Evolutionary conservation across 1,140 invertebrate genomes (phyloP).

Genomic region (Penaeus japonicus): DNA sequence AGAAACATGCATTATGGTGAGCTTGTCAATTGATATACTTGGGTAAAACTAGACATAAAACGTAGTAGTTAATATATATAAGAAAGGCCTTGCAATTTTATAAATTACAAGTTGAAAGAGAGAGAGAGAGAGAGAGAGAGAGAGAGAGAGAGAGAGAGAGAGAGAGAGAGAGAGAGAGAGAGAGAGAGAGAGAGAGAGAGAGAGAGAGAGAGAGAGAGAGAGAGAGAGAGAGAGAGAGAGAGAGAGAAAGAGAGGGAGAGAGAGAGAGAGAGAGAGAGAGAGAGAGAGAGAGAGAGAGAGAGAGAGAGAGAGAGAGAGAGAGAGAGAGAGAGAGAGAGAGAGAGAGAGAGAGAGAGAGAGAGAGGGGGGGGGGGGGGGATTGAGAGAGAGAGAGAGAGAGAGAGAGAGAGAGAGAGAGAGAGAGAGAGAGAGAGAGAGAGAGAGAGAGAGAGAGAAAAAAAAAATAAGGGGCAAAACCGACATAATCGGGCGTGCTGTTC

Average conservation of each 20-base stretch:
- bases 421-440: neutral
- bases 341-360: neutral
- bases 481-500: no score
- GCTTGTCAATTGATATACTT: no score
- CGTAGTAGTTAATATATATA: no score
- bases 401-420: neutral
- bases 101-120: neutral
- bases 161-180: neutral
- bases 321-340: neutral
- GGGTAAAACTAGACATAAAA: no score
- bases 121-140: neutral
- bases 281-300: neutral
- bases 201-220: neutral
- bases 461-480: no score
- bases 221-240: no score
- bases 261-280: neutral
- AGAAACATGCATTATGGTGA: no score
- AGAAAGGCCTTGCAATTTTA: neutral
- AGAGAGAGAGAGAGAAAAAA: neutral
- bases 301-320: neutral
- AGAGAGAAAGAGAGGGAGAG: no score
- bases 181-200: constrained; percentile 14
- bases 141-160: neutral
- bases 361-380: no score
- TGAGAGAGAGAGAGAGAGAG: neutral